Base-by-base conservation (phyloP, 2,888 invertebrate species). In the Hololepta plana region DNA sequence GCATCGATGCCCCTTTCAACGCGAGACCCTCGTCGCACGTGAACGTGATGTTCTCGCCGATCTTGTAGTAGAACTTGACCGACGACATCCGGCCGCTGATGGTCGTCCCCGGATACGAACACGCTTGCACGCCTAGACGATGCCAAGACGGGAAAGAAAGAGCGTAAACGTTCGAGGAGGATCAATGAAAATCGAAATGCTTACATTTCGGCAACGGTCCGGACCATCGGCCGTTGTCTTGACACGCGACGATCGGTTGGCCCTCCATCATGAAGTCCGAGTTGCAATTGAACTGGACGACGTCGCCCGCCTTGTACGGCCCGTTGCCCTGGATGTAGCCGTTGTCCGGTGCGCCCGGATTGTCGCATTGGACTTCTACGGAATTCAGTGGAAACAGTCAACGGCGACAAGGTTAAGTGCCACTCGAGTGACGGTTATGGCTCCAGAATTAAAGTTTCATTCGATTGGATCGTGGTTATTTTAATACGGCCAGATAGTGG, bases 221-320 rank as follows among this genome's bases (percentile, higher is more conserved):
- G 29, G 81, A 80, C 82, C 87, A 87, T 31, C 77, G 62, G 5
- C 82, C 82, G 46, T 73, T 80, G 44, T 82, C 81, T 56, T 84
- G 82, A 51, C 88, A 88, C 12, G 84, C 80, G 26, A 84, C 70
- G 38, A 85, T 82, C n/a, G 84, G 81, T 39, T 80, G 69, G 2
- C 88, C 87, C 50, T 84, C 82, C 65, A 87, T 72, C 66, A 87
- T 82, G 53, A 72, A 84, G 40, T 82, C 82, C 5, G 77, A 72
- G 53, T 81, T 75, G 53, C 87, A 88, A 48, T 79, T 80, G 59
- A 84, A 81, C 51, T 84, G 80, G 13, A 85, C 72, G 26, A 82
- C 72, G 51, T 85, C 82, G 1, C 85, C 84, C 7, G 81, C 80
- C 37, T 77, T 67, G 57, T 75, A 82, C 5, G 76, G 77, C 1